Base-by-base conservation (phyloP, 2,888 invertebrate species). In the Yponomeuta cagnagella region DNA sequence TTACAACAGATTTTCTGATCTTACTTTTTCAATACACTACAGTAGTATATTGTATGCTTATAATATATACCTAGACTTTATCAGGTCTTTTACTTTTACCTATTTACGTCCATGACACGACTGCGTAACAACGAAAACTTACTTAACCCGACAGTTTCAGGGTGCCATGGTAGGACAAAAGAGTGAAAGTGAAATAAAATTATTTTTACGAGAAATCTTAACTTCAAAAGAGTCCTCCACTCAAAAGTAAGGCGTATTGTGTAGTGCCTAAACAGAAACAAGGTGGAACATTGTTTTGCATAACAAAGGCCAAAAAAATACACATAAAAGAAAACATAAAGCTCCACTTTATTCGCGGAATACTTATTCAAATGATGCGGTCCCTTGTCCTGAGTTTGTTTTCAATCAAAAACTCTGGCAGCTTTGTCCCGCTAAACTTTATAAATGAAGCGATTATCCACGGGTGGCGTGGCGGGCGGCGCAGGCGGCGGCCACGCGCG, bases 321-420 rank as follows among this genome's bases (percentile, higher is more conserved):
- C 89, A 90, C 90, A 90, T 88, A 88, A 90, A 91, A 90, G 89
- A 91, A 92, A 92, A 91, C 91, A 91, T 91, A 89, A 92, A 92
- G 90, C 91, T 91, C 91, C 92, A 91, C 92, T 91, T 92, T 91
- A 91, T 92, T 91, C 90, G 88, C 88, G 87, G 89, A 90, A 92
- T 92, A 92, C 92, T 92, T 92, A 92, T 92, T 92, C 91, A 92
- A 92, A 92, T 91, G 92, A 92, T 90, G 86, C 89, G 88, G 92
- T 92, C 91, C 92, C 92, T 92, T 90, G 70, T 73, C 71, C 92
- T 90, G 91, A 92, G 92, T 92, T 92, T 92, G 90, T 91, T 92
- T 92, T 92, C 92, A 92, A 92, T 92, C 92, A 92, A 91, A 91
- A 91, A 91, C 90, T 91, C 90, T 83, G 85, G 84, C 88, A 88